These are phyloP conservation scores for Apamea anceps DNA, from an alignment of 2,888 invertebrate genomes.

Conservation along the genomic window DNA sequence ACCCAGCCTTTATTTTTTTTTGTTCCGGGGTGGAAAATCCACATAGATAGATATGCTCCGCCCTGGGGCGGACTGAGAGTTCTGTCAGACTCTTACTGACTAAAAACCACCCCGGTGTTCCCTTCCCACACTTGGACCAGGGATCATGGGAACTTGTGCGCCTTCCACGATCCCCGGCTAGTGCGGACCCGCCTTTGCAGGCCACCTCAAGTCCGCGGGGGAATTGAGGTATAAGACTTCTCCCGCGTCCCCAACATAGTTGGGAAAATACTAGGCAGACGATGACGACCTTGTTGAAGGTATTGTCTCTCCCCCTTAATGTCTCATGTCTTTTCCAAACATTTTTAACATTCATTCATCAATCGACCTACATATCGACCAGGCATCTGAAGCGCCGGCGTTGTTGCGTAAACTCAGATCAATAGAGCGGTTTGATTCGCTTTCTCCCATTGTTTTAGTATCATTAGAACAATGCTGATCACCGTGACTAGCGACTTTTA, in stretches of 20 bases:
- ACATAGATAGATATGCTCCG: neutral
- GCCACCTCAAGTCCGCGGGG: too few relatives aligned
- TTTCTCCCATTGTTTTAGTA: slow-evolving; percentile 64
- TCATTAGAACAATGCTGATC: slow-evolving; percentile 60
- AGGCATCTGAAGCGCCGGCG: slow-evolving; percentile 29
- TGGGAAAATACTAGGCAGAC: too few relatives aligned
- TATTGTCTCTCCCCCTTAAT: neutral
- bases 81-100: neutral
- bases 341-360: neutral
- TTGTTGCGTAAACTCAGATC: slow-evolving; percentile 55
- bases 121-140: neutral
- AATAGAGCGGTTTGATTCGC: slow-evolving; percentile 62
- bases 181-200: too few relatives aligned
- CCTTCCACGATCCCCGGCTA: too few relatives aligned
- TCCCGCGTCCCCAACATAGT: too few relatives aligned
- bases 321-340: neutral
- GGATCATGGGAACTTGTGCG: too few relatives aligned
- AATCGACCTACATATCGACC: slow-evolving; percentile 34
- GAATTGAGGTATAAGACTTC: too few relatives aligned
- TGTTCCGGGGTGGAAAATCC: neutral
- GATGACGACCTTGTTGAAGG: neutral
- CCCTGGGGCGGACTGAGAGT: neutral
- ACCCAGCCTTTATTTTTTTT: too few relatives aligned
- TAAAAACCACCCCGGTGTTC: neutral
- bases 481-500: slow-evolving; percentile 62